Evolutionary conservation across 2,797 vertebrate genomes (phyloP).

Genomic region (Peromyscus eremicus): DNA sequence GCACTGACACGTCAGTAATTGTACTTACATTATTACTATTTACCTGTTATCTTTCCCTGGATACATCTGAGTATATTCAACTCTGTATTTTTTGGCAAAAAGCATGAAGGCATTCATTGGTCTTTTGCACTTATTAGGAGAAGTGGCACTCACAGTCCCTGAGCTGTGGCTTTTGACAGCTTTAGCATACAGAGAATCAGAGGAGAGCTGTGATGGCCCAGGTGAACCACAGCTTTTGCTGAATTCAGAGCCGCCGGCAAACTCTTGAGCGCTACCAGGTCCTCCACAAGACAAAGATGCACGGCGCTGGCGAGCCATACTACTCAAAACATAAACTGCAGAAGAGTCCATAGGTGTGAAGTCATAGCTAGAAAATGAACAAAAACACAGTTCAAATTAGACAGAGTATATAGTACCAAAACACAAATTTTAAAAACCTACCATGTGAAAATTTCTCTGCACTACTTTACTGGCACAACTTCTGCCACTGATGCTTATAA

Average conservation of each 20-base stretch:
- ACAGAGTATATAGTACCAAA: background rate
- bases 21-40: constrained; percentile 50
- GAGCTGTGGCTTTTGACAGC: constrained; percentile 94
- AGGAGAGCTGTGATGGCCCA: constrained; percentile 91
- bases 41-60: constrained; percentile 99
- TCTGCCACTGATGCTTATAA: background rate
- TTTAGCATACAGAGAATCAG: constrained; percentile 90
- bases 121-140: constrained; percentile 99
- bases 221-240: constrained; percentile 90
- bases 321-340: constrained; percentile 98
- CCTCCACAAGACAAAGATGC: constrained; percentile 95
- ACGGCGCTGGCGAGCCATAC: constrained; percentile 98
- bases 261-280: constrained; percentile 92
- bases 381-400: constrained; percentile 8
- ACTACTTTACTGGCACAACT: background rate
- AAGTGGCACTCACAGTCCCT: constrained; percentile 95
- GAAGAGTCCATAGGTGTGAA: constrained; percentile 99
- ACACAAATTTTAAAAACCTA: background rate
- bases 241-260: constrained; percentile 93
- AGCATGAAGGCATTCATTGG: constrained; percentile 99
- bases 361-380: constrained; percentile 92
- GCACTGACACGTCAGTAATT: background rate
- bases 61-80: constrained; percentile 99
- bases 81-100: constrained; percentile 99
- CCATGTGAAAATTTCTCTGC: background rate